Evolutionary conservation across 64 coral and sea anemone species (phyloP).

Genomic region (Dendronephthya gigantea): DNA sequence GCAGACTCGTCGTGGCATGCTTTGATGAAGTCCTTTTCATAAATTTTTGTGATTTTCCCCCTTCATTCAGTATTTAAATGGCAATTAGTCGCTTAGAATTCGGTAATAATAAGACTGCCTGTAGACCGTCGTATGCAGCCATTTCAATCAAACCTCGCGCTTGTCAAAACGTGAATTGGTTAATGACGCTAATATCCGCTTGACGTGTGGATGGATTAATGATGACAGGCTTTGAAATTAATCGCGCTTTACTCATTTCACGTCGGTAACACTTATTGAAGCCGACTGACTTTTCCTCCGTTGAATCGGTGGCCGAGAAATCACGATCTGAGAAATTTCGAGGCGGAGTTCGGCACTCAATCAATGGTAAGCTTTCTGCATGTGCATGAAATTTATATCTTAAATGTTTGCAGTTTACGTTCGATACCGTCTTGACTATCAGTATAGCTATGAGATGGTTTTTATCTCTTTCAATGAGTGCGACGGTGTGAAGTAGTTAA

Average conservation of each 20-base stretch:
- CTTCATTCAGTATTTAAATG: neutral
- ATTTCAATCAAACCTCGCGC: neutral
- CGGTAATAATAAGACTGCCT: neutral
- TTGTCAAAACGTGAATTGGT: neutral
- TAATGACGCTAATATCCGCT: neutral
- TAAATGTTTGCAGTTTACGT: too few relatives aligned
- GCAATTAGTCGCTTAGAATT: neutral
- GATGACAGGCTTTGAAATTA: neutral
- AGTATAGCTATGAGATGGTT: too few relatives aligned
- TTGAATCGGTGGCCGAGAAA: too few relatives aligned
- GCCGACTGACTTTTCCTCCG: too few relatives aligned
- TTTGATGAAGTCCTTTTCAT: neutral
- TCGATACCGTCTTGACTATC: too few relatives aligned
- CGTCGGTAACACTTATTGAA: neutral
- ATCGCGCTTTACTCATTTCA: neutral
- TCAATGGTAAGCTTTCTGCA: too few relatives aligned
- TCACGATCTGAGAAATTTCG: too few relatives aligned
- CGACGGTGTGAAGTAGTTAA: too few relatives aligned
- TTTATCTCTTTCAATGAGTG: too few relatives aligned
- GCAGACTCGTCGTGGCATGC: neutral
- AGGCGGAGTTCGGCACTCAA: too few relatives aligned
- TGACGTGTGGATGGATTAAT: neutral
- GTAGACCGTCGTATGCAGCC: neutral
- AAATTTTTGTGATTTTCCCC: neutral
- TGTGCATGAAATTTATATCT: too few relatives aligned